phyloP scores from a whole-genome alignment of 2,797 vertebrate species.

The Choloepus didactylus region DNA sequence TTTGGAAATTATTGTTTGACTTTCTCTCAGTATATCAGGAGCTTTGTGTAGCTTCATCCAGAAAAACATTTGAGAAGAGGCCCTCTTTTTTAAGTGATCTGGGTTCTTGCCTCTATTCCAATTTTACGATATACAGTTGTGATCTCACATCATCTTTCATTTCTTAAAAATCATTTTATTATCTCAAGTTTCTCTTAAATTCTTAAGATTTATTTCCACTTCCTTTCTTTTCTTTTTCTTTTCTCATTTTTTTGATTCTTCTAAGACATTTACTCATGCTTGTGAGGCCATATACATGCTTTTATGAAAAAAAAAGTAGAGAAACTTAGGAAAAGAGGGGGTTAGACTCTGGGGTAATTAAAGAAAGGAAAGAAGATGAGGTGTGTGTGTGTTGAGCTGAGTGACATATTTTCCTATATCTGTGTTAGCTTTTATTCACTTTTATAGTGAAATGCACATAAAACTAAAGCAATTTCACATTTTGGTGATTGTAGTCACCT shows the following conservation, averaged over 20 bases:
- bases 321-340: not conserved
- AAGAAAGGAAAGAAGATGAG: not conserved
- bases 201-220: not conserved
- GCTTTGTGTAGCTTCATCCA: not conserved
- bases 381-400: not conserved
- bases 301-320: not conserved
- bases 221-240: not conserved
- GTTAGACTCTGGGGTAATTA: rapidly evolving
- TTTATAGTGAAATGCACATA: not conserved
- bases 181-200: not conserved
- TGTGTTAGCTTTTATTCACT: too few species aligned
- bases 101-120: not conserved
- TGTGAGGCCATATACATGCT: not conserved
- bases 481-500: not conserved
- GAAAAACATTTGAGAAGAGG: not conserved
- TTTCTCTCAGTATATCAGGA: not conserved
- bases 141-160: not conserved
- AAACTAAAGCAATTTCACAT: not conserved
- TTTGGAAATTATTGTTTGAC: not conserved
- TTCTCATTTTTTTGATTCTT: not conserved
- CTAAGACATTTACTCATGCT: not conserved
- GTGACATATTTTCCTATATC: not conserved
- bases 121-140: not conserved
- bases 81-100: not conserved
- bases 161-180: not conserved